Evolutionary conservation across 2,113 vertebrate species (phyloP), one percentile per base, ranked within the genome.

Genomic region (Dendrocopos noguchii): DNA sequence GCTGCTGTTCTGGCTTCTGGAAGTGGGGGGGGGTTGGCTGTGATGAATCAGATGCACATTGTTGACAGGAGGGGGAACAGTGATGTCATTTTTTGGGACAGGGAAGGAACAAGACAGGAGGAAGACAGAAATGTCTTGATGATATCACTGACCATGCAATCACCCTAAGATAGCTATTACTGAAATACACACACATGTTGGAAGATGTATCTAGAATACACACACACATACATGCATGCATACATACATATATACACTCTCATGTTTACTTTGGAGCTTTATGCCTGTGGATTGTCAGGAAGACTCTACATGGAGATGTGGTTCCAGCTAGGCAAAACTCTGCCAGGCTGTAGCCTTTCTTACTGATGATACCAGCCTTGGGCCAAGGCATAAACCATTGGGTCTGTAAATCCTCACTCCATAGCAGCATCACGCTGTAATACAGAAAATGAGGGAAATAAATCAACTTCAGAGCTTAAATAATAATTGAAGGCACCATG

Each of bases 261-360:
- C 18, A 6, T 15, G 10, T 76, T 72, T 70, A 76, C 80, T 82
- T 66, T 19, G 18, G 29, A 82, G 19, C 42, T 74, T 70, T 82
- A 42, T 16, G 28, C 53, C 52, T 87, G 21, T 27, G 47, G 46
- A 19, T 27, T 76, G 42, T 74, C 75, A 91, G 68, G 56, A 66
- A 60, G 39, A 34, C 20, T 55, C 31, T 16, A 39, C 3, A 3
- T 15, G 63, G 39, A 73, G 20, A 65, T 50, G 46, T 0, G 0
- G 50, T 42, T 63, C 70, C 50, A 78, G 17, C 17, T 19, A 61
- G 47, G 47, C 12, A 80, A 55, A 76, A n/a, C 55, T 71, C n/a
- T 60, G 22, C 15, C 31, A 73, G 39, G 4, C 21, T 57, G 6
- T 4, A 15, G 31, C 42, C 73, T 65, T 61, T 72, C 25, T 65